Evolutionary conservation across 2,113 vertebrate species (phyloP), one percentile per base, ranked within the genome.

Genomic region (Brachypteracias leptosomus): DNA sequence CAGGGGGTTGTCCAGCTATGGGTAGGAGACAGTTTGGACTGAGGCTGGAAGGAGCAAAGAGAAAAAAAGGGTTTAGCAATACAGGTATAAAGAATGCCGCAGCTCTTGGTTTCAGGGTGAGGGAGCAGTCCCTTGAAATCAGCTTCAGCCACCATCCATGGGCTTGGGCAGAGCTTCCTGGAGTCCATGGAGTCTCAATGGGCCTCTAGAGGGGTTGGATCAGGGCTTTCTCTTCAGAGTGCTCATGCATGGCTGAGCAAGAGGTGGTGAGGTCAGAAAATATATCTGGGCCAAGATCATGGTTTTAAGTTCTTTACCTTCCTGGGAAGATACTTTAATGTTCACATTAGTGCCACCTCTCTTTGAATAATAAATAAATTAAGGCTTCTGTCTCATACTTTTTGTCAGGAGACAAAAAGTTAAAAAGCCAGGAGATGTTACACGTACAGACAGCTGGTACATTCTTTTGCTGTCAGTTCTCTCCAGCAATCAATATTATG

Each of bases 401-500:
- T 65, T 42, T 0, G 0, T 81, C 47, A 81, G 91, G 73, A 96
- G 31, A 93, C 40, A 89, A 68, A 80, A 96, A 94, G 54, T 93
- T 92, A 66, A 93, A 89, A 90, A 90, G 5, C 73, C 82, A 76
- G 66, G 83, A 89, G 88, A 90, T 95, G 80, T 87, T 96, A 65
- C 90, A 84, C 2, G 22, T 92, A 92, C 78, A 96, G 91, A 83
- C 95, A 95, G 96, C 92, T 93, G 83, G 88, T 68, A 90, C 33
- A 82, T 95, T 73, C 90, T 94, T 89, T 90, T 79, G 65, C 95
- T 90, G 92, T 96, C 93, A 94, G 79, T 46, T 96, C 54, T 94
- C 92, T 95, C 84, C 9, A 6, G 95, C 90, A 93, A 96, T 97
- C 96, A 95, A 97, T 97, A 96, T 96, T 97, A 85, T 96, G 96